A percentile compares a stretch with the other conserved stretches of the same genome.
These are phyloP conservation scores for Dallia pectoralis DNA, from an alignment of 2,797 vertebrate genomes.

Conservation along the genomic window DNA sequence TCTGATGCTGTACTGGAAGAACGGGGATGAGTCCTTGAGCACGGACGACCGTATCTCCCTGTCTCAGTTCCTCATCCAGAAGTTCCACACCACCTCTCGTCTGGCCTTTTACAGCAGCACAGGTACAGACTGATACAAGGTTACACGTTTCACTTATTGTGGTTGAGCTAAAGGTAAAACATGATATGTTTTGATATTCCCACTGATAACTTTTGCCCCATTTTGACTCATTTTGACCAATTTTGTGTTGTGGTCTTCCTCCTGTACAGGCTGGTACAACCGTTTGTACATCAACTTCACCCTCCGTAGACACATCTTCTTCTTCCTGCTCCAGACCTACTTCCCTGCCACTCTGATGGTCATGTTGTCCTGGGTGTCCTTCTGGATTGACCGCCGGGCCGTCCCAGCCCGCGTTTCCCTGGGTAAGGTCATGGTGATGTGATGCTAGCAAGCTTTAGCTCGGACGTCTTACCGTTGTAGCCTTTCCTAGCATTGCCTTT, in stretches of 20 bases:
- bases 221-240: not conserved
- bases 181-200: not conserved
- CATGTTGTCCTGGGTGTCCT: constrained; percentile 96
- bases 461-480: not conserved
- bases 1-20: constrained; percentile 97
- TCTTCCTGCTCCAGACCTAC: constrained; percentile 96
- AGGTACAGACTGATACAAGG: constrained; percentile 67
- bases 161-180: no score
- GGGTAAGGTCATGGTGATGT: constrained; percentile 69
- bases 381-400: constrained; percentile 95
- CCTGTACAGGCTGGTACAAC: constrained; percentile 91
- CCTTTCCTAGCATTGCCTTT: not conserved
- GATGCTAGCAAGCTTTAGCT: not conserved
- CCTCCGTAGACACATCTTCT: constrained; percentile 91
- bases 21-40: constrained; percentile 91
- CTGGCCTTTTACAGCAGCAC: constrained; percentile 98
- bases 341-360: constrained; percentile 94
- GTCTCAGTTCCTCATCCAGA: constrained; percentile 97
- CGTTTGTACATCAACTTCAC: constrained; percentile 97
- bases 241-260: constrained; percentile 25
- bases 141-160: no score
- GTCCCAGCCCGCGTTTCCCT: constrained; percentile 94
- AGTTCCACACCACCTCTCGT: constrained; percentile 94
- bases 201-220: not conserved
- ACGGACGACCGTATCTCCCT: constrained; percentile 93